Percentiles rank a stretch among this genome's conserved stretches.
Evolutionary conservation across 2,113 vertebrate species (phyloP).

Genomic region (Mustelus asterias): DNA sequence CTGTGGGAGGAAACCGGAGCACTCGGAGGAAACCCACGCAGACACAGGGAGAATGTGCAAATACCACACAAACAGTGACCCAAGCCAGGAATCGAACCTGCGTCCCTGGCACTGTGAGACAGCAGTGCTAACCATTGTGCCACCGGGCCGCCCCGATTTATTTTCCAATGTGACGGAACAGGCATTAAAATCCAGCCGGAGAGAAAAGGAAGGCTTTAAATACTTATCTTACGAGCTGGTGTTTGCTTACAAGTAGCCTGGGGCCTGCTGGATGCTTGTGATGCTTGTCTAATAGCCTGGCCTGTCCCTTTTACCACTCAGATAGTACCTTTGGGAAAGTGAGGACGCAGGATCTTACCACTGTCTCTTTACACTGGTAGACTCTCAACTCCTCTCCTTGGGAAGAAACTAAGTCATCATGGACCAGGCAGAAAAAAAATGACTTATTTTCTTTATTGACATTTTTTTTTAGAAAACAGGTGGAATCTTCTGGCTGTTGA

Average conservation of each 20-base stretch:
- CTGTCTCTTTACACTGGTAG: neutral
- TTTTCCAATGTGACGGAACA: neutral
- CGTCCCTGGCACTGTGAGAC: too few species aligned
- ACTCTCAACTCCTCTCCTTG: neutral
- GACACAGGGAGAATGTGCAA: too few species aligned
- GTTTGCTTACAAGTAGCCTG: neutral
- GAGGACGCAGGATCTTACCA: neutral
- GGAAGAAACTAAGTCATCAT: neutral
- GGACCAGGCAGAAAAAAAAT: neutral
- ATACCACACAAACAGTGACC: too few species aligned
- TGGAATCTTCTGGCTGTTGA: neutral
- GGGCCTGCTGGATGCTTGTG: neutral
- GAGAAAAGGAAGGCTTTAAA: neutral
- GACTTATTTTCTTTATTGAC: neutral
- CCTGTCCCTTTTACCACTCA: neutral
- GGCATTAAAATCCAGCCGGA: neutral
- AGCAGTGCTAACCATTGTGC: too few species aligned
- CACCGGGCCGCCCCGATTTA: too few species aligned
- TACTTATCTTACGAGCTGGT: neutral
- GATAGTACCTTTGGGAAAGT: neutral
- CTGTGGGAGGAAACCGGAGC: too few species aligned
- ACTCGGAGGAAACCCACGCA: too few species aligned
- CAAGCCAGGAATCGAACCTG: too few species aligned
- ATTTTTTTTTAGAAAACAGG: neutral
- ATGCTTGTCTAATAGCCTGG: neutral